Conservation (phyloP, 2,113 vertebrate genomes). For the Apteryx owenii region DNA sequence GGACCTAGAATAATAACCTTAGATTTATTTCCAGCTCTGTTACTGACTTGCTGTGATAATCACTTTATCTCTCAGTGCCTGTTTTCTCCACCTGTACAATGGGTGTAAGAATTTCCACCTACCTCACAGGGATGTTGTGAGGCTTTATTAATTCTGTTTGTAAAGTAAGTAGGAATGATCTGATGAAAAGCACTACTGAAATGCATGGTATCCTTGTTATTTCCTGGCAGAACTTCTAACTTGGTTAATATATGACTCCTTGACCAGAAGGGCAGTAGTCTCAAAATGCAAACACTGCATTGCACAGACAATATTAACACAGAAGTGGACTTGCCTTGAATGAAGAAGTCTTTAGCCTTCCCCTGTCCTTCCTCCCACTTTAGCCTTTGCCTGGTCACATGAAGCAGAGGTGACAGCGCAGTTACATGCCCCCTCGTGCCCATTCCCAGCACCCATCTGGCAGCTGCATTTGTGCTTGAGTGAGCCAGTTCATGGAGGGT, state of each 20-base stretch:
- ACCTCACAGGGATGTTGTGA: conserved; percentile 70
- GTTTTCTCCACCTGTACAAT: conserved; percentile 66
- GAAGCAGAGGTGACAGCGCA: background rate
- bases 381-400: background rate
- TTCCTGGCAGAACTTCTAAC: conserved; percentile 44
- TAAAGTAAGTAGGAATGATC: conserved; percentile 69
- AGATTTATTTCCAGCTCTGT: conserved; percentile 61
- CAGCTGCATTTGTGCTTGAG: background rate
- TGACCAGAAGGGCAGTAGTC: background rate
- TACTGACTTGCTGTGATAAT: conserved; percentile 63
- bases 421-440: background rate
- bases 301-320: background rate
- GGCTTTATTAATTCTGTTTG: conserved; percentile 62
- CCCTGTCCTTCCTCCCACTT: background rate
- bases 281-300: background rate
- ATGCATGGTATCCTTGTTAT: conserved; percentile 60
- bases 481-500: background rate
- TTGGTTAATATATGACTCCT: background rate
- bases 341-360: background rate
- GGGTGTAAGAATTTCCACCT: conserved; percentile 60
- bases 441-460: background rate
- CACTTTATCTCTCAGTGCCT: conserved; percentile 58
- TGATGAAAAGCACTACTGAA: conserved; percentile 70
- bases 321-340: background rate
- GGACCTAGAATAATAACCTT: conserved; percentile 46